Conservation (phyloP, 2,888 invertebrate genomes). For the Scaptomyza polygonia region DNA sequence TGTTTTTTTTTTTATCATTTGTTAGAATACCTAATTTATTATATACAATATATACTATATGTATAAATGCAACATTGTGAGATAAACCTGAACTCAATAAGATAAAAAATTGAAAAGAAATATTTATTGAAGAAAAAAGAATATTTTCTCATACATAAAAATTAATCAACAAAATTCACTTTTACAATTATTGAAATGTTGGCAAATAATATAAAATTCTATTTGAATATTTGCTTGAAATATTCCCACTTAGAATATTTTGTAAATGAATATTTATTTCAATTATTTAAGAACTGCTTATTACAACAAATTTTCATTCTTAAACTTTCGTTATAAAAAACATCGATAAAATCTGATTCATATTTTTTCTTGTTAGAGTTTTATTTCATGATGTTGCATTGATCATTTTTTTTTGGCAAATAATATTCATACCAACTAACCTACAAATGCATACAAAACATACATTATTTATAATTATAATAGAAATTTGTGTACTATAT, state of each 20-base stretch:
- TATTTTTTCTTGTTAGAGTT: conserved; percentile 9
- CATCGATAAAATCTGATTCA: no score
- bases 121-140: no score
- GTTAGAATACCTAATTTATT: conserved; percentile 41
- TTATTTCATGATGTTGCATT: conserved; percentile 26
- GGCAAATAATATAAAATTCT: not conserved
- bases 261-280: not conserved
- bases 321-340: no score
- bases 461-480: conserved; percentile 33
- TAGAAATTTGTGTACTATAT: conserved; percentile 15
- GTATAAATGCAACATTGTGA: not conserved
- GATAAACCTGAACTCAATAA: not conserved
- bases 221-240: not conserved
- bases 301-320: not conserved
- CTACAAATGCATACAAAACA: conserved; percentile 40
- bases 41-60: not conserved
- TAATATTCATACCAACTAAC: conserved; percentile 40
- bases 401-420: conserved; percentile 33
- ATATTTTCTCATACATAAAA: no score
- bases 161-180: no score
- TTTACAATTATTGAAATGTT: no score
- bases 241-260: not conserved
- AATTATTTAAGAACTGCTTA: no score
- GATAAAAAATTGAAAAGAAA: not conserved
- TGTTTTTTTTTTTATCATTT: conserved; percentile 12